Evolutionary conservation across 2,113 vertebrate species (phyloP), one percentile per base, ranked within the genome.

Genomic region (Mastomys natalensis): DNA sequence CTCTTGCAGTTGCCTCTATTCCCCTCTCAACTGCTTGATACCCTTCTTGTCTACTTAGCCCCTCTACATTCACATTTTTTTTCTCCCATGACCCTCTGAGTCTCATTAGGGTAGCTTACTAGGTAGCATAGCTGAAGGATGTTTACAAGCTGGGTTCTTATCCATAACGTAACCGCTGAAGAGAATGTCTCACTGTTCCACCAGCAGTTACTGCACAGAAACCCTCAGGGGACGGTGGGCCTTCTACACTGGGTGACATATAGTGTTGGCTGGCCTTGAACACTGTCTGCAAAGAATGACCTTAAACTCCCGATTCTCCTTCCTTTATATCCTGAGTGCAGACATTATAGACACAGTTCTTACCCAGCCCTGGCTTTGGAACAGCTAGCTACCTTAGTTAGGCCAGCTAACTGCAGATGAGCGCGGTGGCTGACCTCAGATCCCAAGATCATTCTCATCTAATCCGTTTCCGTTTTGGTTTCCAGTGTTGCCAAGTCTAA

Each of bases 401-500:
- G 48, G 17, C 82, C 62, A 89, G 43, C 53, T 45, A 55, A 45
- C 66, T 26, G 72, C 81, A 81, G 66, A 68, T 3, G 40, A 78
- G 15, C n/a, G n/a, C n/a, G n/a, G n/a, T n/a, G n/a, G n/a, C n/a
- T 86, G 45, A 94, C 45, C 5, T 2, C 0, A 11, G 5, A 26
- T 16, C 9, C 11, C 29, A 4, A 24, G 73, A 9, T 51, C 40
- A 4, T 89, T 86, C 77, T 91, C 37, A 77, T 95, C 85, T 85
- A 51, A 34, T 95, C 74, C 7, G 0, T 70, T 96, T 95, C 45
- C 34, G 85, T 97, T 96, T 34, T 91, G 5, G 94, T 92, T 95
- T 95, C 87, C 96, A 99, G 99, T 99, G 97, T 98, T 99, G 98
- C 99, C 99, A 40, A 99, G 99, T 98, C 98, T 99, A 93, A 99